Conservation (phyloP, 1,140 invertebrate genomes). For the Brachionus angularis region DNA sequence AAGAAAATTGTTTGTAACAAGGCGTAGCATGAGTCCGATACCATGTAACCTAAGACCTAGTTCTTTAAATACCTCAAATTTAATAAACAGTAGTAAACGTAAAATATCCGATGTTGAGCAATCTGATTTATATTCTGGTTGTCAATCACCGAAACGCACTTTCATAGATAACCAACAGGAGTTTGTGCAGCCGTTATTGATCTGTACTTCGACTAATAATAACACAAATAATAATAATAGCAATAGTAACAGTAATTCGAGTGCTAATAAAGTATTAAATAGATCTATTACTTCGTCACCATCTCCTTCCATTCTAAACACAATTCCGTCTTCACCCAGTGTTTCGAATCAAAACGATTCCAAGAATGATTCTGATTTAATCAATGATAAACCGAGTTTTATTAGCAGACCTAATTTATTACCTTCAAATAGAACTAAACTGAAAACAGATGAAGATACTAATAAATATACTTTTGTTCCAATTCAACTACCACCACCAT, state of each 20-base stretch:
- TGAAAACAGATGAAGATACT: conserved; percentile 1
- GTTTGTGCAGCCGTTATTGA: conserved; percentile 24
- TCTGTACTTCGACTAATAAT: no score
- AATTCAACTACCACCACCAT: conserved; percentile 13
- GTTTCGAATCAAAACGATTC: no score
- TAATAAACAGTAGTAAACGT: conserved; percentile 20
- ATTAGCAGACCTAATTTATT: no score
- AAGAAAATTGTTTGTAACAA: conserved; percentile 16
- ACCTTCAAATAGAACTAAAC: background rate
- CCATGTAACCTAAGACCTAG: conserved; percentile 8
- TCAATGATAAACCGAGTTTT: no score
- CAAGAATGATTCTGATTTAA: no score
- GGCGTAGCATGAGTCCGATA: conserved; percentile 39
- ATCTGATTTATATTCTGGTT: background rate
- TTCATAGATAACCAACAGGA: conserved; percentile 16
- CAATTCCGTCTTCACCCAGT: no score
- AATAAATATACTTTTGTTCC: conserved; percentile 42
- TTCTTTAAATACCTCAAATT: background rate
- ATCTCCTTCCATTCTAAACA: no score
- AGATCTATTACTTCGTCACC: no score
- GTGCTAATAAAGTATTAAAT: no score
- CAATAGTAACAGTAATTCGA: no score
- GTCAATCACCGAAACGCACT: conserved; percentile 9
- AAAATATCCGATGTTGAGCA: conserved; percentile 37
- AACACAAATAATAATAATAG: no score